Evolutionary conservation across 2,888 invertebrate genomes (phyloP).

Genomic region (Thecocarcelia acutangulata): DNA sequence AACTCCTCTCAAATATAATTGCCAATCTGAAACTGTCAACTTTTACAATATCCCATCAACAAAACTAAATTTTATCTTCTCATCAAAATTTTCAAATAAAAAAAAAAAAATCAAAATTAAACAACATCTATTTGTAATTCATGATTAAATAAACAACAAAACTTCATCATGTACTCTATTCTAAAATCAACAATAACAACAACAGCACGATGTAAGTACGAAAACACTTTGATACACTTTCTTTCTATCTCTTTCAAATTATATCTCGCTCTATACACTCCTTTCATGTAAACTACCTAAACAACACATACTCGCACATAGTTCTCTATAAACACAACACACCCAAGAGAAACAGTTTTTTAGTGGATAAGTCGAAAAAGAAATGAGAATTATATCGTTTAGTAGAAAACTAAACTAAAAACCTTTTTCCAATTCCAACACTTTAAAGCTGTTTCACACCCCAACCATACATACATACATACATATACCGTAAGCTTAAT

Average conservation of each 20-base stretch:
- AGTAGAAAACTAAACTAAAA: too few species aligned
- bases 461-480: too few species aligned
- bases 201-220: slow-evolving; percentile 82
- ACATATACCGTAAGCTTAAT: too few species aligned
- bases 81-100: slow-evolving; percentile 46
- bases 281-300: background rate
- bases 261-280: slow-evolving; percentile 14
- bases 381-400: too few species aligned
- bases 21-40: slow-evolving; percentile 30
- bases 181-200: slow-evolving; percentile 77
- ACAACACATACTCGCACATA: background rate
- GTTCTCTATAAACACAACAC: background rate
- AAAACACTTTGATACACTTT: slow-evolving; percentile 71
- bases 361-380: background rate
- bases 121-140: slow-evolving; percentile 1
- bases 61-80: slow-evolving; percentile 46
- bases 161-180: slow-evolving; percentile 76
- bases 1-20: slow-evolving; percentile 10
- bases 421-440: background rate
- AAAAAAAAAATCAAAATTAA: slow-evolving; percentile 7
- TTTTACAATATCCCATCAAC: slow-evolving; percentile 34
- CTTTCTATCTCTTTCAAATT: slow-evolving; percentile 24
- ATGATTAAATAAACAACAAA: slow-evolving; percentile 70
- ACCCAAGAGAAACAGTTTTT: slow-evolving; percentile 19
- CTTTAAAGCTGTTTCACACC: too few species aligned